These are phyloP conservation scores for Neotoxoptera formosana DNA, from an alignment of 1,140 invertebrate genomes.

Conservation along the genomic window DNA sequence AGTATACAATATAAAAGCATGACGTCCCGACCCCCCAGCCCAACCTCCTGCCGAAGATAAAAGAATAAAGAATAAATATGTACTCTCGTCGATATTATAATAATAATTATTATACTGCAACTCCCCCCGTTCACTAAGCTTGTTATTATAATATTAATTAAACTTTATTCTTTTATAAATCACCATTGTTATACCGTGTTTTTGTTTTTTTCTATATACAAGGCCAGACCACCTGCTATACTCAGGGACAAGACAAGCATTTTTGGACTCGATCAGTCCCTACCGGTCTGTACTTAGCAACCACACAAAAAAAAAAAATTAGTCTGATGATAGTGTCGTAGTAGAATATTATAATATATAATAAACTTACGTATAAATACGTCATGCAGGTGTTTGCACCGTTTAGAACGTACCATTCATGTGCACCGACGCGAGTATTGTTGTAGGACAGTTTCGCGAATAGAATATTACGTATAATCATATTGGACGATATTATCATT, in stretches of 20 bases:
- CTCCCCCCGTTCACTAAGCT: constrained; percentile 12
- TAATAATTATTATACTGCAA: neutral
- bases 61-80: neutral
- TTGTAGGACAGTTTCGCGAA: constrained; percentile 38
- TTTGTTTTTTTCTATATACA: constrained; percentile 52
- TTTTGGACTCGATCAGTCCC: constrained; percentile 55
- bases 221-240: constrained; percentile 55
- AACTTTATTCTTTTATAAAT: constrained; percentile 36
- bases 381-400: constrained; percentile 37
- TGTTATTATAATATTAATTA: constrained; percentile 30
- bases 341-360: constrained; percentile 40
- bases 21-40: neutral
- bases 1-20: constrained; percentile 9
- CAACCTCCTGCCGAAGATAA: neutral
- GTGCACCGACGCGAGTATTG: constrained; percentile 44
- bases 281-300: constrained; percentile 51
- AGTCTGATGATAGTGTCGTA: constrained; percentile 50
- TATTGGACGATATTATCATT: neutral
- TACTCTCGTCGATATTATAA: neutral
- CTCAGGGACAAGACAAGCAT: constrained; percentile 52
- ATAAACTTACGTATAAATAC: too few species aligned
- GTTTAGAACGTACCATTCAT: constrained; percentile 38
- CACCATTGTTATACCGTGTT: constrained; percentile 50
- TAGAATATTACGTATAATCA: neutral
- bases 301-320: neutral